Evolutionary conservation across 1,140 invertebrate genomes (phyloP).

Genomic region (Lerema accius): DNA sequence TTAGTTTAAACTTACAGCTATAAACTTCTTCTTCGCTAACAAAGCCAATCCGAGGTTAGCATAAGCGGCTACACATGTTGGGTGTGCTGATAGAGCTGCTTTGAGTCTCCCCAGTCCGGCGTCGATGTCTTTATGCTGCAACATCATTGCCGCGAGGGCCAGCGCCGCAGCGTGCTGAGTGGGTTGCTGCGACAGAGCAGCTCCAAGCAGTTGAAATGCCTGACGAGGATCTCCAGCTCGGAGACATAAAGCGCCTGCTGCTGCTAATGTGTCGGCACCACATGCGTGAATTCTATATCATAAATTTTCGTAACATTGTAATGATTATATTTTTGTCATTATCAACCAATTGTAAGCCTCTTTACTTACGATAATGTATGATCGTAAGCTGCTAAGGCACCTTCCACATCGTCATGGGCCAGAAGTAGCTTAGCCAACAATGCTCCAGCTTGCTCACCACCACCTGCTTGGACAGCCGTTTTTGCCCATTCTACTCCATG

Average conservation of each 20-base stretch:
- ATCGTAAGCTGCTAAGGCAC: constrained; percentile 62
- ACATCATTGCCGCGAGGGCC: constrained; percentile 72
- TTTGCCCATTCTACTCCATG: constrained; percentile 68
- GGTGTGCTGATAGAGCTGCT: constrained; percentile 64
- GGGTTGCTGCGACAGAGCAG: constrained; percentile 64
- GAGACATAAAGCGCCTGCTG: constrained; percentile 64
- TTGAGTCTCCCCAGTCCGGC: constrained; percentile 66
- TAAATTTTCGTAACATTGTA: too few species aligned
- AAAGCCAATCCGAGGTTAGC: constrained; percentile 67
- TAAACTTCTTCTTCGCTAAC: constrained; percentile 70
- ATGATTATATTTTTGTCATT: too few species aligned
- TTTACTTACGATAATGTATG: constrained; percentile 57
- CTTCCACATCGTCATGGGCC: constrained; percentile 47
- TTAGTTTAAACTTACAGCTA: constrained; percentile 56
- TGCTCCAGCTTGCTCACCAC: constrained; percentile 62
- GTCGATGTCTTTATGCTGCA: constrained; percentile 67
- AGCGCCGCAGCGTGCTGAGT: constrained; percentile 69
- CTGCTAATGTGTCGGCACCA: constrained; percentile 68
- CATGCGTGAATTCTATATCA: constrained; percentile 47
- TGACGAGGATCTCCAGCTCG: constrained; percentile 63
- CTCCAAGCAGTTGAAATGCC: constrained; percentile 70
- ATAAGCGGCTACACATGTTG: constrained; percentile 69
- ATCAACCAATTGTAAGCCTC: not conserved
- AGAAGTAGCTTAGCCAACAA: constrained; percentile 59
- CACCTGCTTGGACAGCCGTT: constrained; percentile 58